Percentiles rank a stretch among this genome's conserved stretches.
Conservation (phyloP, 2,797 vertebrate species). For the Oceanodroma leucorhoa region DNA sequence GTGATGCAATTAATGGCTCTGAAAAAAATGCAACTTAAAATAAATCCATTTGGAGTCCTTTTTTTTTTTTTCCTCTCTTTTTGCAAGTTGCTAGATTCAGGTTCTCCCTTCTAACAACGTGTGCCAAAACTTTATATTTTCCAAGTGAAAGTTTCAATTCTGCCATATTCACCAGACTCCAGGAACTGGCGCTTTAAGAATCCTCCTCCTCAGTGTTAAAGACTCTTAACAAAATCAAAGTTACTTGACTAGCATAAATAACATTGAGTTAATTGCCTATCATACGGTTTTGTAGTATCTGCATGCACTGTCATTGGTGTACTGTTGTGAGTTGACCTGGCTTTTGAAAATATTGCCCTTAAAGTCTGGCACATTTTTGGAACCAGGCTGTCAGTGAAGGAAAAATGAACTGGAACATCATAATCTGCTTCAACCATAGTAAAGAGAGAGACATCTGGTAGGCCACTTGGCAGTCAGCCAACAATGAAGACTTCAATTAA, state of each 20-base stretch:
- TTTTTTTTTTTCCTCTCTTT: not conserved
- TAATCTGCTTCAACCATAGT: conserved; percentile 73
- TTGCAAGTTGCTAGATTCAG: not conserved
- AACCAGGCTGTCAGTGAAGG: conserved; percentile 73
- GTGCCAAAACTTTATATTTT: not conserved
- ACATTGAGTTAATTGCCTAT: conserved; percentile 53
- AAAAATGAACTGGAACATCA: conserved; percentile 77
- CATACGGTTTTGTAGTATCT: conserved; percentile 58
- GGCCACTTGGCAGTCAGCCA: conserved; percentile 79
- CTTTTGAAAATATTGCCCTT: conserved; percentile 69
- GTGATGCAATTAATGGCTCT: not conserved
- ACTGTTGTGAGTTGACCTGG: conserved; percentile 62
- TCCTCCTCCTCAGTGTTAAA: not conserved
- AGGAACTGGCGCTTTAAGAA: not conserved
- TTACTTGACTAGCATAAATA: conserved; percentile 19
- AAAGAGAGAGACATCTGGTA: conserved; percentile 80
- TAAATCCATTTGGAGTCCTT: not conserved
- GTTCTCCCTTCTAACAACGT: not conserved
- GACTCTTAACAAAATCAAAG: conserved; percentile 5
- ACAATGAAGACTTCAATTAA: conserved; percentile 76
- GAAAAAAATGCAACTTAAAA: not conserved
- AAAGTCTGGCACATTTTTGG: conserved; percentile 71
- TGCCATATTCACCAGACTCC: not conserved
- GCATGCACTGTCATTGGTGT: conserved; percentile 43
- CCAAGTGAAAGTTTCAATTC: not conserved